Evolutionary conservation across 2,113 vertebrate species (phyloP), one percentile per base, ranked within the genome.

Genomic region (Notarius lentiginosus): DNA sequence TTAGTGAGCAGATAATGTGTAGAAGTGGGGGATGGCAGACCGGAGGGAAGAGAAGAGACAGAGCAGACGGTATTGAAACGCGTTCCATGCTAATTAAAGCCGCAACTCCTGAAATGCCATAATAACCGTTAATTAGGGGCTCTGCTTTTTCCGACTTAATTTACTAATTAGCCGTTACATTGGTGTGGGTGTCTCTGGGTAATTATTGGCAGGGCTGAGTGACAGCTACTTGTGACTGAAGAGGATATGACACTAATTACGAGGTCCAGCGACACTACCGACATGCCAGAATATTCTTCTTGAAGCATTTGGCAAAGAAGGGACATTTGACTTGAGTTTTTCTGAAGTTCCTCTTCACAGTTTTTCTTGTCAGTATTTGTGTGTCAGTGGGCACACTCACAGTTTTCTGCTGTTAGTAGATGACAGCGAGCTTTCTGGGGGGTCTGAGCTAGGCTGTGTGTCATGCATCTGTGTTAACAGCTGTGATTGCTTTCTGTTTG

Each of bases 71-170:
- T 93, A 91, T 93, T 92, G 92, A 95, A 95, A 95, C 93, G 92
- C 60, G 93, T 95, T 96, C 96, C 95, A 95, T 96, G 95, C 97
- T 98, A 99, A 99, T 99, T 98, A 99, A 97, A 98, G 96, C 96
- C 93, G 95, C 96, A 96, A 97, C 96, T 98, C 97, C 96, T 98
- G 97, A 98, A 99, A 98, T 98, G 97, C 96, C 97, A 96, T 99
- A 99, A 99, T 99, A 98, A 97, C 96, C 87, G 95, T 97, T 99
- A 99, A 99, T 99, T 99, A 99, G 96, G 95, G 96, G 95, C 95
- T 87, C 97, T 97, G 96, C 97, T 98, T 98, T 99, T 99, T 99
- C 98, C 96, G 95, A 97, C 95, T 96, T 97, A 99, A 99, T 99
- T 97, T 97, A 96, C 97, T 99, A 99, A 99, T 99, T 99, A 99